A percentile compares a stretch with the other conserved stretches of the same genome.
These are phyloP conservation scores for Lepidurus couesii DNA, from an alignment of 1,140 invertebrate species.

Conservation along the genomic window DNA sequence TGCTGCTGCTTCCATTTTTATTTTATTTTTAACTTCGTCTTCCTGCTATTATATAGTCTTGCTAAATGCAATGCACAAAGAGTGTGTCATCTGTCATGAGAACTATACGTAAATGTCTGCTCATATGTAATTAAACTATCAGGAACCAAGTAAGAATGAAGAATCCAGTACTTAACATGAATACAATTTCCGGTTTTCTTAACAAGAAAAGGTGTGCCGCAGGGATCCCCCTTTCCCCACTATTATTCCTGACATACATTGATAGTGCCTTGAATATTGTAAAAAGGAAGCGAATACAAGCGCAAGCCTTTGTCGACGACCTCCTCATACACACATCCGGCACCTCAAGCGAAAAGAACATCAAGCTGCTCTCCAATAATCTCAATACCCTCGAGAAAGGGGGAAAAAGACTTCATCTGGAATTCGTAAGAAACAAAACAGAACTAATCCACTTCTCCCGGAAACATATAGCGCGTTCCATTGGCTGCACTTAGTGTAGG, in stretches of 20 bases:
- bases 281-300: neutral
- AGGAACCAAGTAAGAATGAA: too few species aligned
- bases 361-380: neutral
- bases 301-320: slow-evolving; percentile 1
- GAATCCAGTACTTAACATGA: too few species aligned
- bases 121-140: too few species aligned
- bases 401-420: neutral
- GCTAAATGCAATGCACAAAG: too few species aligned
- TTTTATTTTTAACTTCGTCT: neutral
- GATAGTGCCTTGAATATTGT: neutral
- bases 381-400: neutral
- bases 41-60: too few species aligned
- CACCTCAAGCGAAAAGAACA: neutral
- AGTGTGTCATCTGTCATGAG: too few species aligned
- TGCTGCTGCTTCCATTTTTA: neutral
- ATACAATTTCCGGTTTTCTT: too few species aligned
- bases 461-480: too few species aligned
- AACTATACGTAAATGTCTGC: too few species aligned
- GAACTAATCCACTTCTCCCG: slow-evolving; percentile 22
- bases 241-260: neutral
- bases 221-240: slow-evolving; percentile 11
- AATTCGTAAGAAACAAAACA: neutral
- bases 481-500: too few species aligned
- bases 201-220: neutral
- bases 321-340: neutral